These are phyloP conservation scores for Botia kubotai DNA, from an alignment of 2,797 vertebrate genomes.

Conservation along the genomic window DNA sequence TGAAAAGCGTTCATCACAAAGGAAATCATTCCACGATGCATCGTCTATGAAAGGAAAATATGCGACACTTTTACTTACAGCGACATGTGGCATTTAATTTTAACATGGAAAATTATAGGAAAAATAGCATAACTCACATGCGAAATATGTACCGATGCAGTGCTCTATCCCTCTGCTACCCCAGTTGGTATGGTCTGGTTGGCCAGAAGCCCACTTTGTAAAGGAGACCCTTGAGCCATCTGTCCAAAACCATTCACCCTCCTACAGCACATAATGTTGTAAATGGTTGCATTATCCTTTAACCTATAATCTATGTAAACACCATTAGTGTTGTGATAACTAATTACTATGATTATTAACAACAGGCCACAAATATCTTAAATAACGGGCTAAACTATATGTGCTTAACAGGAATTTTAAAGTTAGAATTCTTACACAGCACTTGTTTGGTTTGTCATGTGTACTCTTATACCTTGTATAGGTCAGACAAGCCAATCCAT, in stretches of 20 bases:
- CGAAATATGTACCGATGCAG: neutral
- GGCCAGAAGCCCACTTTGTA: neutral
- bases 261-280: neutral
- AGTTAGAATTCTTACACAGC: too few species aligned
- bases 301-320: too few species aligned
- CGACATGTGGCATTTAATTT: neutral
- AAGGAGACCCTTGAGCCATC: neutral
- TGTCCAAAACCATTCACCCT: neutral
- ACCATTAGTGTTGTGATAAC: too few species aligned
- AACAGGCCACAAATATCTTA: too few species aligned
- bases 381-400: too few species aligned
- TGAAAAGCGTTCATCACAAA: too few species aligned
- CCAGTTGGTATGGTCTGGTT: neutral
- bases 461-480: too few species aligned
- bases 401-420: too few species aligned
- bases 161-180: neutral
- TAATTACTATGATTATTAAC: too few species aligned
- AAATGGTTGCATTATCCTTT: neutral
- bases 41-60: neutral
- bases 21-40: neutral
- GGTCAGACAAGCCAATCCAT: too few species aligned
- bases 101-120: neutral
- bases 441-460: too few species aligned
- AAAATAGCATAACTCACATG: neutral
- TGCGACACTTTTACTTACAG: neutral